Evolutionary conservation across 2,888 invertebrate species (phyloP).

Genomic region (Petrolisthes manimaculis): DNA sequence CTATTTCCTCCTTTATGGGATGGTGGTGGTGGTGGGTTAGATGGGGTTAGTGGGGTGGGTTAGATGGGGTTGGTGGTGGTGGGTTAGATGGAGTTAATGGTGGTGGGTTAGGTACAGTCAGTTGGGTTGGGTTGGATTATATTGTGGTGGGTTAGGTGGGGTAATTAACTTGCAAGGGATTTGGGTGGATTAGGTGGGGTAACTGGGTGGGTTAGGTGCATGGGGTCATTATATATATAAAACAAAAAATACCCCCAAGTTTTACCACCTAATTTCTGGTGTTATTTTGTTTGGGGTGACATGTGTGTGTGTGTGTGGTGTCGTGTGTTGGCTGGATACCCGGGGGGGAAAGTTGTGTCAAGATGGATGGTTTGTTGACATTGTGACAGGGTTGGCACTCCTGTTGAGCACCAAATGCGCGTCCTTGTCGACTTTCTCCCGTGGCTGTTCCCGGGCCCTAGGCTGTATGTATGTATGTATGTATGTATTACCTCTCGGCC

Average conservation of each 20-base stretch:
- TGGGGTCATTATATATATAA: too few species aligned
- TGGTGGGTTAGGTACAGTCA: neutral
- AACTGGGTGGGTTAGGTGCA: too few species aligned
- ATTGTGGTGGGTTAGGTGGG: neutral
- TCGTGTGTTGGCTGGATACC: too few species aligned
- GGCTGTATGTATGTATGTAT: neutral
- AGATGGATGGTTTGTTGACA: constrained; percentile 36
- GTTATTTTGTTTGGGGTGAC: too few species aligned
- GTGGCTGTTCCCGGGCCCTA: neutral
- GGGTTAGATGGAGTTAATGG: neutral
- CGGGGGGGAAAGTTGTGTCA: too few species aligned
- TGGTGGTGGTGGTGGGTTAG: too few species aligned
- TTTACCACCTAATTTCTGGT: too few species aligned
- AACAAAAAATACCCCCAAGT: too few species aligned
- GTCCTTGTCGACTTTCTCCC: constrained; percentile 51
- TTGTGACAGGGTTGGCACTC: constrained; percentile 22
- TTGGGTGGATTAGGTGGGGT: neutral
- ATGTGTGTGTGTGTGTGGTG: too few species aligned
- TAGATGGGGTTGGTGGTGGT: too few species aligned
- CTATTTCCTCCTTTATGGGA: neutral
- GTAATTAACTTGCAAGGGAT: too few species aligned
- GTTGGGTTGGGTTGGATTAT: neutral
- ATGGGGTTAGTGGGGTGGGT: too few species aligned
- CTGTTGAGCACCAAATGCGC: constrained; percentile 27
- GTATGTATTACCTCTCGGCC: neutral